Base-by-base conservation (phyloP, 2,888 invertebrate species). In the Caenorhabditis sp. region DNA sequence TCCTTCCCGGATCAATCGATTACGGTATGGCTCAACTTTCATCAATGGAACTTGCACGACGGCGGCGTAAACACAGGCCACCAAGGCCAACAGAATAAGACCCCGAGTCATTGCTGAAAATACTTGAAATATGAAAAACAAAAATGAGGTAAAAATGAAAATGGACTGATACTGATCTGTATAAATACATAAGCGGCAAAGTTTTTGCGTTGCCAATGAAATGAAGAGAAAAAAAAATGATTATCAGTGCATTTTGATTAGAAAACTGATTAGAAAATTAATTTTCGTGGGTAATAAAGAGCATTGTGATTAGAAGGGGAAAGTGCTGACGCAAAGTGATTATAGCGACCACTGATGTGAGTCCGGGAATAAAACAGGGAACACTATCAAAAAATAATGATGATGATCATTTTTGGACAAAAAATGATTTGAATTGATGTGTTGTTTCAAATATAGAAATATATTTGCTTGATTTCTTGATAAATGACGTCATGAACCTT, bases 11-110 rank as follows among this genome's bases (percentile, higher is more conserved):
- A 78, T 78, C 61, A 78, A 54, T 27, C 70, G 64, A 49, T 67
- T 68, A 57, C 78, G 57, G 61, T 59, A 63, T 25, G 76, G 66
- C 58, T 76, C 73, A 52, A 76, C 63, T 14, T 75, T 75, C n/a
- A 60, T 56, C 7, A 78, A 66, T 23, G 73, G 71, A 17, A 78
- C 63, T 57, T 78, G 78, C n/a, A 71, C 70, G 38, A 76, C 73
- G 10, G 76, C 73, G 5, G 76, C 36, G 25, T 56, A 56, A 26
- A 60, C 63, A 21, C 63, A 56, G 52, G 68, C 76, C 56, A 74
- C 59, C 14, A 78, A 68, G 64, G 76, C 73, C 12, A 71, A 50
- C 23, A 79, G 26, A 17, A 38, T 7, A 17, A 43, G 14, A 17
- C 8, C 14, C 14, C 43, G 43, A 43, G 43, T 17, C 43, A 43